These are phyloP conservation scores for Meriones unguiculatus DNA, from an alignment of 2,113 vertebrate genomes.

Conservation along the genomic window DNA sequence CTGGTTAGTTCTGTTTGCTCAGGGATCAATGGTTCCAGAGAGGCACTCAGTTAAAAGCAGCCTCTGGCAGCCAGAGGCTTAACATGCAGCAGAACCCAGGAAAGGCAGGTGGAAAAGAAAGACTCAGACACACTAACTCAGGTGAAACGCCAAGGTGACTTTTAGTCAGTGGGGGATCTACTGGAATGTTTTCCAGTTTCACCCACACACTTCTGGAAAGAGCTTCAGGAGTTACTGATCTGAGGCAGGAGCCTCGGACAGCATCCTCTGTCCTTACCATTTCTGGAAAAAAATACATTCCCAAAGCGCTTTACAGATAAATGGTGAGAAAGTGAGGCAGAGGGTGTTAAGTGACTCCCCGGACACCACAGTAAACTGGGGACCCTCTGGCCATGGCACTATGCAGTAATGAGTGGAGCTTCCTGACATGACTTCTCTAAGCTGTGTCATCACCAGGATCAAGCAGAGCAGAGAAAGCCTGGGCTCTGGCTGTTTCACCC, in stretches of 20 bases:
- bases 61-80: neutral
- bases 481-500: neutral
- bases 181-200: neutral
- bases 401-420: neutral
- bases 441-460: neutral
- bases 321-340: neutral
- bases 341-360: constrained; percentile 36
- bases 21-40: neutral
- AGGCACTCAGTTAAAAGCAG: neutral
- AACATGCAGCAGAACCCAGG: neutral
- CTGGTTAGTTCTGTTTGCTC: neutral
- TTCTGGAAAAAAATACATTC: neutral
- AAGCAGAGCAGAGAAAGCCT: neutral
- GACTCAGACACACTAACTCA: neutral
- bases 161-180: neutral
- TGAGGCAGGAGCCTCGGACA: neutral
- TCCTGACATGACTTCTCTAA: neutral
- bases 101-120: neutral
- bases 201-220: neutral
- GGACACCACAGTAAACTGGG: constrained; percentile 62
- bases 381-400: neutral
- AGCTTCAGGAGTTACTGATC: neutral
- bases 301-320: constrained; percentile 23
- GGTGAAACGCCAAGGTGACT: neutral
- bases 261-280: constrained; percentile 1